Base-by-base conservation (phyloP, 2,113 vertebrate species). In the Tautogolabrus adspersus region DNA sequence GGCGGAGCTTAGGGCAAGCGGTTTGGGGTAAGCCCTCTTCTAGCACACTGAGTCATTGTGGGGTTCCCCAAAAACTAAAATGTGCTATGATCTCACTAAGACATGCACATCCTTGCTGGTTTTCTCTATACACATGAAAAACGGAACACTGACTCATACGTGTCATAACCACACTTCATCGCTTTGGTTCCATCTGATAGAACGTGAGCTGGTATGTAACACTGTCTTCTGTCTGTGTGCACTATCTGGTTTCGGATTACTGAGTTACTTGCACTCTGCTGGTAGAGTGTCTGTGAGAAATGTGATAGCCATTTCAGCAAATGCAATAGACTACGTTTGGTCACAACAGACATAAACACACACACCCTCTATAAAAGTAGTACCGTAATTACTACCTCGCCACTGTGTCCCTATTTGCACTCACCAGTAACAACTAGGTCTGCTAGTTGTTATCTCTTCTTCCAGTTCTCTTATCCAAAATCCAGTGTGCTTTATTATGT, bases 11-110 rank as follows among this genome's bases (percentile, higher is more conserved):
- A 12, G 40, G 67, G 26, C 30, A 38, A 2, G 46, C 6, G 21
- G 57, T 55, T 74, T 60, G 70, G 91, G 91, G 92, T 85, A 90
- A 93, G 80, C 89, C 91, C 81, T 92, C 46, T 82, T 75, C 13
- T 54, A 62, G 44, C 0, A 26, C 1, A 51, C 62, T 91, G 92
- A 92, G 80, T 93, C 89, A 92, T 59, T 10, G 21, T 88, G 77
- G 89, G 79, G 15, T 60, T 88, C 85, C 86, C 91, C 46, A 9
- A 55, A 54, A 82, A 70, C 58, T 16, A 0, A 22, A 44, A 70
- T 34, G 47, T 2, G 54, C 64, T 56, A 66, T 51, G 46, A 26
- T 74, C 5, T 26, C 26, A 0, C 44, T 2, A 21, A 47, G 1
- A 8, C 15, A 44, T 13, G 21, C 26, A 22, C 26, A 40, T 56